Percentiles rank a stretch among this genome's conserved stretches.
Conservation (phyloP, 2,888 invertebrate genomes). For the Perdita meconis region DNA sequence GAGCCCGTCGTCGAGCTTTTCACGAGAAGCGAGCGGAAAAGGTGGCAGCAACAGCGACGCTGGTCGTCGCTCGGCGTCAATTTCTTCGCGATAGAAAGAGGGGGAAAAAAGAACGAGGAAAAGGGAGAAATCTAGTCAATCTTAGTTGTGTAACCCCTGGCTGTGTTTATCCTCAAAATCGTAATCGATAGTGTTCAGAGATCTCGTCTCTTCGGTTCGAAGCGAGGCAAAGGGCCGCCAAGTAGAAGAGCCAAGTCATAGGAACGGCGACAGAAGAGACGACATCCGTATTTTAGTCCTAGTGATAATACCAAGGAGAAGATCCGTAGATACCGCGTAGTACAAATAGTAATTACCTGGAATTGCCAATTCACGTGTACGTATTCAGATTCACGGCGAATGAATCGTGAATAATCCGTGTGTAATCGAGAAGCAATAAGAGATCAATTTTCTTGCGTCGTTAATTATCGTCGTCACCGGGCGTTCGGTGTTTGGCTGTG, state of each 20-base stretch:
- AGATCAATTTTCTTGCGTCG: neutral
- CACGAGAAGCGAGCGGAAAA: conserved; percentile 41
- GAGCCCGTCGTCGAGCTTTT: conserved; percentile 53
- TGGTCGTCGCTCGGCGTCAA: conserved; percentile 25
- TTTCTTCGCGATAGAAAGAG: conserved; percentile 43
- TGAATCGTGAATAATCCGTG: conserved; percentile 4
- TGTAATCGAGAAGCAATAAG: conserved; percentile 67
- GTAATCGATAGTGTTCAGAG: conserved; percentile 78
- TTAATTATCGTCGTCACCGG: conserved; percentile 7
- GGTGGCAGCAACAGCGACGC: conserved; percentile 25
- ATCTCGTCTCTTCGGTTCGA: conserved; percentile 25
- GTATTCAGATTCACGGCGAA: neutral
- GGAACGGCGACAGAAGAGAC: conserved; percentile 2
- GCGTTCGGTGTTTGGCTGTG: conserved; percentile 41
- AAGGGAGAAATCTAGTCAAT: conserved; percentile 46
- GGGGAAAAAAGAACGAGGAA: neutral
- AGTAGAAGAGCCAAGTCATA: conserved; percentile 14
- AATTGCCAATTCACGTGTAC: conserved; percentile 4
- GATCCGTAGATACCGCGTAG: conserved; percentile 16
- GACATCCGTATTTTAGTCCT: conserved; percentile 35
- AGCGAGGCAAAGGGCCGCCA: neutral
- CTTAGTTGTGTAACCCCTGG: conserved; percentile 66
- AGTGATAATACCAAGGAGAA: conserved; percentile 17
- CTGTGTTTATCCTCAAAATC: conserved; percentile 72
- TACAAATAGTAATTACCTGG: conserved; percentile 22